Percentiles rank a stretch among this genome's conserved stretches.
Conservation (phyloP, 92 coral and sea anemone species). For the Umimayanthus kanabou region DNA sequence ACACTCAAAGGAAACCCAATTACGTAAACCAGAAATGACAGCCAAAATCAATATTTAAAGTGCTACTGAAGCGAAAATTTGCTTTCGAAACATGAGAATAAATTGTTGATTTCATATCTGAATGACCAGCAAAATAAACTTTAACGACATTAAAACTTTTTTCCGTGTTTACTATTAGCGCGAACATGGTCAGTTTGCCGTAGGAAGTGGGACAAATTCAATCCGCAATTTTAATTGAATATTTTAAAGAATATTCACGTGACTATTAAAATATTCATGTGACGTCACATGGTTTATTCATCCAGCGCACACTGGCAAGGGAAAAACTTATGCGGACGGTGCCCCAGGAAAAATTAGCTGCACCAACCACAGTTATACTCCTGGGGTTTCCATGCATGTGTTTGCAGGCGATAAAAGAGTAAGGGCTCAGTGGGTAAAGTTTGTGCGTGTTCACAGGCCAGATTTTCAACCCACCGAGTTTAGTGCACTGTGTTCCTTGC, state of each 20-base stretch:
- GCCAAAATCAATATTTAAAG: too few relatives aligned
- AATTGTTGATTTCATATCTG: neutral
- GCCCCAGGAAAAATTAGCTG: constrained; percentile 47
- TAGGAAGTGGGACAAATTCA: constrained; percentile 1
- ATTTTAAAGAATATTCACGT: too few relatives aligned
- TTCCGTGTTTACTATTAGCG: constrained; percentile 6
- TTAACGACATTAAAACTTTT: neutral
- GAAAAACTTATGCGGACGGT: constrained; percentile 45
- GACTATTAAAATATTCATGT: too few relatives aligned
- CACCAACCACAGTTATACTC: constrained; percentile 39
- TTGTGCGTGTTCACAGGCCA: constrained; percentile 50
- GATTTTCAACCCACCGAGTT: constrained; percentile 32
- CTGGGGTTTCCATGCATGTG: constrained; percentile 43
- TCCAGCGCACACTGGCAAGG: constrained; percentile 35
- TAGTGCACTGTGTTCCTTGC: constrained; percentile 45
- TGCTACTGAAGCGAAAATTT: constrained; percentile 15
- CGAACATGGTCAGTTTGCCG: constrained; percentile 19
- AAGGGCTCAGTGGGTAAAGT: constrained; percentile 51
- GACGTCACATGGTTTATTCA: constrained; percentile 47
- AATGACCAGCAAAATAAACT: neutral
- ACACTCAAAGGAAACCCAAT: too few relatives aligned
- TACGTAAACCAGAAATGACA: too few relatives aligned
- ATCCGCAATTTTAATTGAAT: constrained; percentile 22
- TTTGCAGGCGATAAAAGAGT: constrained; percentile 35
- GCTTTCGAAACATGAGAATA: neutral